Evolutionary conservation across 2,888 invertebrate species (phyloP).

Genomic region (Panorpa germanica): DNA sequence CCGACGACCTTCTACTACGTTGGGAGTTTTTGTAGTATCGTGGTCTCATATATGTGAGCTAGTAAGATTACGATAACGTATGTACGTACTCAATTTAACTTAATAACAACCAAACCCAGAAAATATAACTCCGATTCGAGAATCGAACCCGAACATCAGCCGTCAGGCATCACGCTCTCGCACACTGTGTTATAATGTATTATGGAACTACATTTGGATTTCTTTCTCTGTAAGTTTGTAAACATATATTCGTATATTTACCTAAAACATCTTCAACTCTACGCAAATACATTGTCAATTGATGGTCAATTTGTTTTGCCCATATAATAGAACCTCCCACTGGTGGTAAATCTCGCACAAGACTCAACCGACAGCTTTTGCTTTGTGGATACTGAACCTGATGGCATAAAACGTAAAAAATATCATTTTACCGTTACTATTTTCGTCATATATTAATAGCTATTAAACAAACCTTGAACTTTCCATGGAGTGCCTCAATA

Average conservation of each 20-base stretch:
- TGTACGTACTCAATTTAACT: too few species aligned
- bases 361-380: constrained; percentile 80
- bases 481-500: constrained; percentile 92
- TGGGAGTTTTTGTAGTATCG: too few species aligned
- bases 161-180: too few species aligned
- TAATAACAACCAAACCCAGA: too few species aligned
- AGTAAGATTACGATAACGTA: too few species aligned
- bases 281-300: constrained; percentile 86
- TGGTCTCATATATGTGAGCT: too few species aligned
- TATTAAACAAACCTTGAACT: constrained; percentile 60
- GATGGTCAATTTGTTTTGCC: constrained; percentile 97
- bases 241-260: constrained; percentile 18
- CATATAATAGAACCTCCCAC: constrained; percentile 97
- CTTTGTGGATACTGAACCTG: constrained; percentile 90
- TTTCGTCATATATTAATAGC: constrained; percentile 3
- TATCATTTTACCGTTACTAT: constrained; percentile 2
- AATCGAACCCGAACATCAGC: too few species aligned
- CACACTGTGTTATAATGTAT: too few species aligned
- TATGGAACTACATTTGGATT: neutral
- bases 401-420: constrained; percentile 11
- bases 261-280: constrained; percentile 97
- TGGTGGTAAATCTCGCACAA: constrained; percentile 86
- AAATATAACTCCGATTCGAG: too few species aligned
- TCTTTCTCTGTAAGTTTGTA: neutral
- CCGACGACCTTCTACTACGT: too few species aligned